These are phyloP conservation scores for Ibidorhyncha struthersii DNA, from an alignment of 2,113 vertebrate genomes.

Conservation along the genomic window DNA sequence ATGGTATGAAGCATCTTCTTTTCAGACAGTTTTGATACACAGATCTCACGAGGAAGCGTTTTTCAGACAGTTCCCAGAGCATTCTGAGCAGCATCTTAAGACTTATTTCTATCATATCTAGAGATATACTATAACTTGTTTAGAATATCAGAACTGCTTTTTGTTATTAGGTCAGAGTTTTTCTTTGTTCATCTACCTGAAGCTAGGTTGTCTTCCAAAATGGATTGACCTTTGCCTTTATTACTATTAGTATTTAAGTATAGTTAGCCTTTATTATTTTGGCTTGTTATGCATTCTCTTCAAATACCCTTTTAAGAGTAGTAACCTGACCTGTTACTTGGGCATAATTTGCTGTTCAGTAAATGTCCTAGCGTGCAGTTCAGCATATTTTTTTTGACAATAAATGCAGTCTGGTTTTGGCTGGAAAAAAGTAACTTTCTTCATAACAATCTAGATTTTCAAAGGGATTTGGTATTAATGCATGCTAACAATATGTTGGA, in stretches of 20 bases:
- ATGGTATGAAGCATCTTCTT: neutral
- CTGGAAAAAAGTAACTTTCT: neutral
- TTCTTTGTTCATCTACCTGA: neutral
- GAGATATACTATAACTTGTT: neutral
- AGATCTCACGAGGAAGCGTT: neutral
- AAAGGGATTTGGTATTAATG: neutral
- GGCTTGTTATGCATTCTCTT: neutral
- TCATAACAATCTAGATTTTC: neutral
- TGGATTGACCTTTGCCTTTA: neutral
- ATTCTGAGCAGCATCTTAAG: neutral
- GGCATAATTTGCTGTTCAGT: neutral
- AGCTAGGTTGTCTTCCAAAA: neutral
- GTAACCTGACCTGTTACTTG: neutral
- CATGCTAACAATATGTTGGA: neutral
- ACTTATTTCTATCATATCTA: neutral
- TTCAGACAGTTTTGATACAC: neutral
- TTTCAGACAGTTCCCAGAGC: neutral
- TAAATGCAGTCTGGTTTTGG: neutral
- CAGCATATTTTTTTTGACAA: neutral
- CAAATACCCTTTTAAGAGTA: neutral
- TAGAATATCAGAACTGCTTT: neutral
- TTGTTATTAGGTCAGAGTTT: neutral
- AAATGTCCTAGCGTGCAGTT: neutral
- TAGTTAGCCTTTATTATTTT: neutral
- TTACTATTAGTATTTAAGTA: neutral